Evolutionary conservation across 2,888 invertebrate species (phyloP), one percentile per base, ranked within the genome.

Genomic region (Drosophila parthenogenetica): DNA sequence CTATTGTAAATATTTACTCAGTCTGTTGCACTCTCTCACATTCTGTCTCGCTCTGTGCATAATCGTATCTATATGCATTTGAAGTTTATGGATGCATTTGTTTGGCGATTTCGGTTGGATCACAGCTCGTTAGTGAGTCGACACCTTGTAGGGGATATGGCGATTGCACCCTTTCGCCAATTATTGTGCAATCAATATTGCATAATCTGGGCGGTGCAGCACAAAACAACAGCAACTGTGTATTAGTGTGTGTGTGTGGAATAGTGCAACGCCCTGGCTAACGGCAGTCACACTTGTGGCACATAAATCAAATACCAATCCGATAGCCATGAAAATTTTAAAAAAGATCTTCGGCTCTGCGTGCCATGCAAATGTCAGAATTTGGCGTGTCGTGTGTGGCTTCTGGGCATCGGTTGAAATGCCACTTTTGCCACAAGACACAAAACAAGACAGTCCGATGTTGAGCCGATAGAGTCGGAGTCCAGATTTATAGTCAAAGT

Each of bases 131-230:
- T 83, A 83, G 83, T 79, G 66, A 73, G 67, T 74, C 86, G 88
- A 87, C 88, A 87, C 83, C 83, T 83, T 83, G 83, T 83, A 87
- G 74, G 83, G 83, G 73, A 29, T 71, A 83, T 73, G 40, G 66
- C 84, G 84, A 81, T 87, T 85, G 79, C 69, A 72, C 83, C 88
- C 83, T 83, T 83, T 83, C 83, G 86, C 83, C 83, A 83, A 83
- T 83, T 83, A 83, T 83, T 87, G 83, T 87, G 83, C 83, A 83
- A 83, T 83, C 83, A 83, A 83, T 87, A 82, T 83, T 83, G 88
- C 83, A 83, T 83, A 83, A 83, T 83, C 83, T 82, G 82, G 74
- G 74, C 73, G 60, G 43, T 55, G 68, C 62, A n/a, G n/a, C 45
- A 51, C 13, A 35, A 66, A 53, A 65, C 67, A 77, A 45, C 40